Evolutionary conservation across 2,113 vertebrate genomes (phyloP).

Genomic region (Lampris incognitus): DNA sequence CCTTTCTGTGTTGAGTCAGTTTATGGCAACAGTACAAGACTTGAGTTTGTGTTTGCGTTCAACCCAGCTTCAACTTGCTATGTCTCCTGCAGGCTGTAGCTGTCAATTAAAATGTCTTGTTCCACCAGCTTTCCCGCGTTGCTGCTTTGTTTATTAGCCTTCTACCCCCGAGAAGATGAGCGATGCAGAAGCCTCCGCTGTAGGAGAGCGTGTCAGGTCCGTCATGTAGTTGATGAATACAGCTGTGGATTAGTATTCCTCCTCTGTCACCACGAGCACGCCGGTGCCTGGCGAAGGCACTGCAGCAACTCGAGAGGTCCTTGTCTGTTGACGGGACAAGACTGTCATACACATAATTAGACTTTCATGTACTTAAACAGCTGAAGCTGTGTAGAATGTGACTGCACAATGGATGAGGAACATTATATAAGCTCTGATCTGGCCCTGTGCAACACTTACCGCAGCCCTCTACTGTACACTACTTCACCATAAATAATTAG

Average conservation of each 20-base stretch:
- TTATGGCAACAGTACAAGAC: not conserved
- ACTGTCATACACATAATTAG: not conserved
- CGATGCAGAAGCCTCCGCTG: conserved; percentile 14
- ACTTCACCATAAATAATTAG: not conserved
- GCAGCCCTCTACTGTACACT: not conserved
- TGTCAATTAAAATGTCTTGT: too few species aligned
- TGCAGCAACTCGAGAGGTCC: conserved; percentile 5
- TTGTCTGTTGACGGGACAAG: conserved; percentile 22
- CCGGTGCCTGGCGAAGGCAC: conserved; percentile 31
- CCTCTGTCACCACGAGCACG: conserved; percentile 29
- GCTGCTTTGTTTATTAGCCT: not conserved
- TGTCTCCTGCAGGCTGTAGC: too few species aligned
- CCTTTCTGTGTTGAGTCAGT: not conserved
- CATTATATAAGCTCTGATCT: conserved; percentile 14
- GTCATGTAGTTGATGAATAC: conserved; percentile 38
- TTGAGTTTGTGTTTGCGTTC: too few species aligned
- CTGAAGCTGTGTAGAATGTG: conserved; percentile 2
- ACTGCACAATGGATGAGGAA: conserved; percentile 14
- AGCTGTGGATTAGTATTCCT: conserved; percentile 30
- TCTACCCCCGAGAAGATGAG: conserved; percentile 32
- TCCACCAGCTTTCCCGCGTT: too few species aligned
- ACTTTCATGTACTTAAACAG: conserved; percentile 4
- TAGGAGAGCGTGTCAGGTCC: conserved; percentile 31
- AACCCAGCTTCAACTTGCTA: too few species aligned
- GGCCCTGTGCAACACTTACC: not conserved